phyloP scores from a whole-genome alignment of 2,113 vertebrate species.

The Gila orcuttii region DNA sequence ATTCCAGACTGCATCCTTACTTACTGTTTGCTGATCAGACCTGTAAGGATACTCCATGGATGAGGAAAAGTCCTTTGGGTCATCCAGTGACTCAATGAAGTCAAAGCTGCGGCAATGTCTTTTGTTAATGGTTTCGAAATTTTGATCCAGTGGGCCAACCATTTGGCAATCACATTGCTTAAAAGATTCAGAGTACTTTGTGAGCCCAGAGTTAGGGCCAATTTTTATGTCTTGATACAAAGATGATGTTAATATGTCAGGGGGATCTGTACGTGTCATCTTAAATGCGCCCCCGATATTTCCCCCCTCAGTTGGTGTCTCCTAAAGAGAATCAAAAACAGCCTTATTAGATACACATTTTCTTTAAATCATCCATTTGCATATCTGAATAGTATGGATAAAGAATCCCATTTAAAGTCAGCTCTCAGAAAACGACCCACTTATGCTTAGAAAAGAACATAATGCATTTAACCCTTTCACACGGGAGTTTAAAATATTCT shows the following conservation, averaged over 20 bases:
- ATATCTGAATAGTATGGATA: background rate
- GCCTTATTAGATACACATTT: background rate
- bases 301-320: conserved; percentile 77
- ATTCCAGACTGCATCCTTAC: conserved; percentile 76
- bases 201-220: conserved; percentile 74
- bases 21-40: conserved; percentile 67
- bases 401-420: background rate
- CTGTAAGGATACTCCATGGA: conserved; percentile 80
- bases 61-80: conserved; percentile 71
- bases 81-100: conserved; percentile 91
- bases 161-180: conserved; percentile 85
- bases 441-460: background rate
- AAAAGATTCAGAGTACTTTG: conserved; percentile 70
- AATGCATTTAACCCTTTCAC: too few species aligned
- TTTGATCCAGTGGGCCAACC: conserved; percentile 79
- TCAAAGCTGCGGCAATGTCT: conserved; percentile 97
- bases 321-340: conserved; percentile 47
- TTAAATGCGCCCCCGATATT: conserved; percentile 77
- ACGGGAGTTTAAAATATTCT: too few species aligned
- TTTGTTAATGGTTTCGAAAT: conserved; percentile 87
- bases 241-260: conserved; percentile 92
- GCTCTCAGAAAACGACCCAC: background rate
- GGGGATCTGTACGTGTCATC: conserved; percentile 97
- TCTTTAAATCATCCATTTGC: background rate
- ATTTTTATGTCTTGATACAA: conserved; percentile 89